These are phyloP conservation scores for Dicentrarchus labrax DNA, from an alignment of 2,113 vertebrate species.

Conservation along the genomic window DNA sequence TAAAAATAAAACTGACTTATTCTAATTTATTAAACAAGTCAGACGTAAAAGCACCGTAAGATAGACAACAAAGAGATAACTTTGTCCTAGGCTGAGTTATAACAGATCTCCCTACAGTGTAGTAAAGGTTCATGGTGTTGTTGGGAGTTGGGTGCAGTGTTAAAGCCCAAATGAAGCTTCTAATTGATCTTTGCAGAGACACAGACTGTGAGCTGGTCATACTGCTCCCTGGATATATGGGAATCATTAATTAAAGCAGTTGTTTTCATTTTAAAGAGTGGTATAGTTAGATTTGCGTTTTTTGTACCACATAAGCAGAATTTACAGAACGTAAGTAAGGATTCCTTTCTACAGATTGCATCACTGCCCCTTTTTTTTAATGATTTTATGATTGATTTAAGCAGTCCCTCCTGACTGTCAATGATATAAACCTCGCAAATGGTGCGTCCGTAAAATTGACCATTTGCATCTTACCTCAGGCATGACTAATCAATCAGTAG, in stretches of 20 bases:
- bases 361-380: not conserved
- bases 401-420: not conserved
- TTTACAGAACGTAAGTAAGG: no score
- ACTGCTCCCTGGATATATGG: not conserved
- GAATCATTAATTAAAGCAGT: conserved; percentile 16
- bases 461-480: conserved; percentile 43
- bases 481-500: conserved; percentile 46
- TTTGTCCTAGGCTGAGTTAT: conserved; percentile 20
- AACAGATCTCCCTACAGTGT: not conserved
- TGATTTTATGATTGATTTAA: conserved; percentile 7
- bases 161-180: conserved; percentile 8
- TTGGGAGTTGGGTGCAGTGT: not conserved
- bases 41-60: not conserved
- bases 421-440: not conserved
- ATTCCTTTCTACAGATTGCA: not conserved
- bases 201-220: not conserved
- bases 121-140: not conserved
- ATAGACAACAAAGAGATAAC: not conserved
- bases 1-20: no score
- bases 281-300: not conserved
- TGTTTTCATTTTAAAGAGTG: not conserved
- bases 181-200: conserved; percentile 22
- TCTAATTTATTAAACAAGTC: not conserved
- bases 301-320: not conserved
- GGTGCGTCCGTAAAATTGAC: not conserved